These are phyloP conservation scores for Morinoia aosen DNA, from an alignment of 2,888 invertebrate species.

Conservation along the genomic window DNA sequence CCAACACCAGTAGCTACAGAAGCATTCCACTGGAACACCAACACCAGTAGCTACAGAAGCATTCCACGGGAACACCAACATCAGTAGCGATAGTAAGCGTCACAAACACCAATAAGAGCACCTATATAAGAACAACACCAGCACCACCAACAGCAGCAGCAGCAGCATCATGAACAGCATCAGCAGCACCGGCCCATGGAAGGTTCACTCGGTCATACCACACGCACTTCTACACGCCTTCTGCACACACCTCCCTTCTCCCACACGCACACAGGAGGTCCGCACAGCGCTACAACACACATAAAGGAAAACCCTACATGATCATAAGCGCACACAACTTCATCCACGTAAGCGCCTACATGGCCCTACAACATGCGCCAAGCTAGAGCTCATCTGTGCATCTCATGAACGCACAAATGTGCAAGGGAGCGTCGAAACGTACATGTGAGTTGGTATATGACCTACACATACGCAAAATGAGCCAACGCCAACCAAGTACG, in stretches of 20 bases:
- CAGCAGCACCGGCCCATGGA: neutral
- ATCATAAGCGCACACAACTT: neutral
- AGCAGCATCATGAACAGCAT: neutral
- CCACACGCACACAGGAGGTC: conserved; percentile 35
- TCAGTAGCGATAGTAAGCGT: no score
- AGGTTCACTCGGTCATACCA: conserved; percentile 26
- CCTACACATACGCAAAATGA: neutral
- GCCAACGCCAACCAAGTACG: neutral
- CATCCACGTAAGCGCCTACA: neutral
- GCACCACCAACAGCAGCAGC: neutral
- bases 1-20: no score
- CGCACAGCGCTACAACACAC: neutral
- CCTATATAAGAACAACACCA: neutral
- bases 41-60: no score
- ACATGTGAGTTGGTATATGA: neutral
- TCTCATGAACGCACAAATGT: neutral
- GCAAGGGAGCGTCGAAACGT: neutral
- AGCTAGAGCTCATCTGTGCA: neutral
- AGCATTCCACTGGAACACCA: neutral
- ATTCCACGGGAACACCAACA: no score
- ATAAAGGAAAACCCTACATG: neutral
- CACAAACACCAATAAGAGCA: neutral
- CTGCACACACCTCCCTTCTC: conserved; percentile 47
- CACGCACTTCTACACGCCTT: conserved; percentile 54
- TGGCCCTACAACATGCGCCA: neutral